Percentiles rank a stretch among this genome's conserved stretches.
Conservation (phyloP, 2,888 invertebrate species). For the Cryptocheilus praepositus region DNA sequence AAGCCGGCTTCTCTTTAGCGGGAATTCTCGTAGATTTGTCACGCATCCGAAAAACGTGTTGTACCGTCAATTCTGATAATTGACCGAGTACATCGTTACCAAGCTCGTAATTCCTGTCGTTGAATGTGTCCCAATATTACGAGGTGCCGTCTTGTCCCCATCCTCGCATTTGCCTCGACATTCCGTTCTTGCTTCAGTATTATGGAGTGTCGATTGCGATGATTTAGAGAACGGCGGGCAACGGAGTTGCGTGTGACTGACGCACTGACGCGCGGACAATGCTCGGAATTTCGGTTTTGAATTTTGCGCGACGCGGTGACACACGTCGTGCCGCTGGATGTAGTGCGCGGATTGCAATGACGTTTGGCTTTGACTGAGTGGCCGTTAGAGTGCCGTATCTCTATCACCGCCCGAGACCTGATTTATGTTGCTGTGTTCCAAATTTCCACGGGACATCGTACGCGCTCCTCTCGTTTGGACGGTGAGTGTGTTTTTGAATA, state of each 20-base stretch:
- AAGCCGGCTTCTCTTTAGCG: too few relatives aligned
- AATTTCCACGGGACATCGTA: slow-evolving; percentile 41
- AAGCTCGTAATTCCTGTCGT: too few relatives aligned
- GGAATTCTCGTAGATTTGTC: too few relatives aligned
- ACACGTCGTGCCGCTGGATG: slow-evolving; percentile 59
- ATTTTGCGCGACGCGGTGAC: slow-evolving; percentile 67
- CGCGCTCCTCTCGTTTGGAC: slow-evolving; percentile 14
- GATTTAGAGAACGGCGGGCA: slow-evolving; percentile 49
- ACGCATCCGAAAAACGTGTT: too few relatives aligned
- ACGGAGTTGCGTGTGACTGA: slow-evolving; percentile 64
- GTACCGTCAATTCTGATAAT: too few relatives aligned
- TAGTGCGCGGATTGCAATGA: slow-evolving; percentile 66
- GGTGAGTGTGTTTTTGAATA: slow-evolving; percentile 42
- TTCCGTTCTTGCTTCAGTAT: slow-evolving; percentile 16
- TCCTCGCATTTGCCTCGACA: too few relatives aligned
- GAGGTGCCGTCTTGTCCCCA: too few relatives aligned
- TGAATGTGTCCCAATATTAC: too few relatives aligned
- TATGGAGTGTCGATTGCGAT: slow-evolving; percentile 32
- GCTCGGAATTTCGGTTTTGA: slow-evolving; percentile 72
- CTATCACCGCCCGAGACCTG: slow-evolving; percentile 51
- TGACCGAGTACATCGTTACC: too few relatives aligned
- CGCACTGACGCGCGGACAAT: slow-evolving; percentile 70
- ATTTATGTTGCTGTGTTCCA: slow-evolving; percentile 58
- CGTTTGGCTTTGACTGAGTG: slow-evolving; percentile 71
- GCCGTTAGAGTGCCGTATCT: slow-evolving; percentile 62